Evolutionary conservation across 2,797 vertebrate genomes (phyloP).

Genomic region (Coregonus sp.): DNA sequence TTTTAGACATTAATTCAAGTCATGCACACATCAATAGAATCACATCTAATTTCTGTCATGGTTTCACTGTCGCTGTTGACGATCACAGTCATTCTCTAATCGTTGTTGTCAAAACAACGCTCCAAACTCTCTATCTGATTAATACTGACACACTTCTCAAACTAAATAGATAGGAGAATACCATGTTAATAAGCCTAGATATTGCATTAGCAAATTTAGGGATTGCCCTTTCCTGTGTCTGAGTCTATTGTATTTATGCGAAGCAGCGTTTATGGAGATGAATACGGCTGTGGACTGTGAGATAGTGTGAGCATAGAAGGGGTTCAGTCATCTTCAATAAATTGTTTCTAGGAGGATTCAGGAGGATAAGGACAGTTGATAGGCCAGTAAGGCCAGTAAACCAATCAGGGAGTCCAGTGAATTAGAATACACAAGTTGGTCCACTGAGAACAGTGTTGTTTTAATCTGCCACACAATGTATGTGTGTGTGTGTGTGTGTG

Average conservation of each 20-base stretch:
- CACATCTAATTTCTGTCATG: conserved; percentile 6
- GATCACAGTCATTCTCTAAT: conserved; percentile 14
- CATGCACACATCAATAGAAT: neutral
- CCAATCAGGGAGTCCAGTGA: neutral
- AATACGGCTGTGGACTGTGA: neutral
- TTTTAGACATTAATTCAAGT: neutral
- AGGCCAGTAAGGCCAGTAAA: neutral
- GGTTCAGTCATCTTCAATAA: neutral
- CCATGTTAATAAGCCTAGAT: neutral
- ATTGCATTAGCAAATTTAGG: neutral
- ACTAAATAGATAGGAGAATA: neutral
- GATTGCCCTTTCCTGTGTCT: neutral
- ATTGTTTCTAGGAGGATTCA: neutral
- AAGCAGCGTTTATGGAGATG: neutral
- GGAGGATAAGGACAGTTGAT: neutral
- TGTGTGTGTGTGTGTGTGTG: neutral
- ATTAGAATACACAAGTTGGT: neutral
- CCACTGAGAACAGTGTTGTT: neutral
- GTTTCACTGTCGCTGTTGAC: conserved; percentile 14
- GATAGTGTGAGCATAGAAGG: neutral
- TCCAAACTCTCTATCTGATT: neutral
- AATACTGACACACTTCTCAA: neutral
- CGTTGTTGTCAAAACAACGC: conserved; percentile 13
- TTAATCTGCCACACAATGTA: neutral
- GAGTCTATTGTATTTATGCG: neutral